Evolutionary conservation across 2,888 invertebrate genomes (phyloP).

Genomic region (Phoenoteleia sp.): DNA sequence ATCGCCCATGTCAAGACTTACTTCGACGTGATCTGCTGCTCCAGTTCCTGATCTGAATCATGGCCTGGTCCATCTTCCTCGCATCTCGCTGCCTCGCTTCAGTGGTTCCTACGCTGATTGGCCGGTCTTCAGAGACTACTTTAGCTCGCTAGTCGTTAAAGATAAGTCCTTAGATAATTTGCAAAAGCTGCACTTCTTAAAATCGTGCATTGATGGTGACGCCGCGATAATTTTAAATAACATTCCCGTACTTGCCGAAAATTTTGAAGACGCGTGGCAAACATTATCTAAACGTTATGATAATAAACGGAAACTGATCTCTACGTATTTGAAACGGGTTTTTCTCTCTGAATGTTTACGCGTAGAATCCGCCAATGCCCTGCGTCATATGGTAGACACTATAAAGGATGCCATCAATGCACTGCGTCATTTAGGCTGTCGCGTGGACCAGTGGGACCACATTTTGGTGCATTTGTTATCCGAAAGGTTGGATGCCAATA

Average conservation of each 20-base stretch:
- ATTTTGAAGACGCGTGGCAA: conserved; percentile 5
- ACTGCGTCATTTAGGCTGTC: neutral
- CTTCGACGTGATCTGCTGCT: neutral
- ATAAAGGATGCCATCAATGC: neutral
- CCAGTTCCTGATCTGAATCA: neutral
- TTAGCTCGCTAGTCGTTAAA: conserved; percentile 8
- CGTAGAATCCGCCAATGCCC: neutral
- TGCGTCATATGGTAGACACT: neutral
- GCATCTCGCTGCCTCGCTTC: neutral
- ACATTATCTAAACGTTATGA: neutral
- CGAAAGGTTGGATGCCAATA: neutral
- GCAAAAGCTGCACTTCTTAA: conserved; percentile 14
- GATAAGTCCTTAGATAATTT: conserved; percentile 26
- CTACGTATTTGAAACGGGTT: neutral
- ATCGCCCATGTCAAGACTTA: no score
- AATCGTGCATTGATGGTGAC: no score
- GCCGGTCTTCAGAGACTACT: conserved; percentile 16
- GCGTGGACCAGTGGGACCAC: neutral
- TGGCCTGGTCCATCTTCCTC: neutral
- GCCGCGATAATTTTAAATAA: neutral
- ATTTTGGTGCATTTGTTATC: neutral
- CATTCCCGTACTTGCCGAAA: neutral
- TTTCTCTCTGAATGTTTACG: neutral
- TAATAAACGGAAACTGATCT: neutral
- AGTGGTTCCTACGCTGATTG: conserved; percentile 3